Percentiles rank a stretch among this genome's conserved stretches.
Conservation (phyloP, 2,797 vertebrate genomes). For the Gila robusta region DNA sequence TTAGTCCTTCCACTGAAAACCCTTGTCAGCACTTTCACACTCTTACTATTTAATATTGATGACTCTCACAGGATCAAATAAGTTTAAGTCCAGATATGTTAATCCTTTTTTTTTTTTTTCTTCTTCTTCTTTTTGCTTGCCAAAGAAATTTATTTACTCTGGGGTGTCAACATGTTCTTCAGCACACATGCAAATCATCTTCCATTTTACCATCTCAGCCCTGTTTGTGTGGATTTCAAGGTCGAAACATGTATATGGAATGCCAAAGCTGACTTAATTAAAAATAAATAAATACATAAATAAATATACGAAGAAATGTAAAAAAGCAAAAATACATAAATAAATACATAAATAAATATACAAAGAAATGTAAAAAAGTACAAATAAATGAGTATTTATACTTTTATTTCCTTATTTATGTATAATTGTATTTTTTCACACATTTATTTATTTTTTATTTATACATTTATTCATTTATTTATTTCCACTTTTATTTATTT, state of each 20-base stretch:
- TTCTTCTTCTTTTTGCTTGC: constrained; percentile 74
- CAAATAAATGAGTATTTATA: too few species aligned
- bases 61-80: constrained; percentile 87
- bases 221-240: constrained; percentile 77
- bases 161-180: constrained; percentile 81
- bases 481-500: too few species aligned
- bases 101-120: constrained; percentile 72
- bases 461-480: too few species aligned
- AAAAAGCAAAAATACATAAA: too few species aligned
- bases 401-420: too few species aligned
- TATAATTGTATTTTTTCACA: too few species aligned
- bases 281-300: too few species aligned
- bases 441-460: too few species aligned
- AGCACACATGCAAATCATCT: constrained; percentile 79
- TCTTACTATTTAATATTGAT: constrained; percentile 85
- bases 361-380: too few species aligned
- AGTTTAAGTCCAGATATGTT: constrained; percentile 84
- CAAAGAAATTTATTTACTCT: constrained; percentile 83
- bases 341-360: too few species aligned
- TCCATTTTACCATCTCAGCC: constrained; percentile 70
- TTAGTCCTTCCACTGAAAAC: constrained; percentile 79
- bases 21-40: constrained; percentile 82
- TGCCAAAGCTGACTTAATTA: too few species aligned
- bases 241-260: constrained; percentile 69
- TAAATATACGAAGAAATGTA: too few species aligned